Conservation (phyloP, 1,140 invertebrate genomes). For the Drosophila simulans region DNA sequence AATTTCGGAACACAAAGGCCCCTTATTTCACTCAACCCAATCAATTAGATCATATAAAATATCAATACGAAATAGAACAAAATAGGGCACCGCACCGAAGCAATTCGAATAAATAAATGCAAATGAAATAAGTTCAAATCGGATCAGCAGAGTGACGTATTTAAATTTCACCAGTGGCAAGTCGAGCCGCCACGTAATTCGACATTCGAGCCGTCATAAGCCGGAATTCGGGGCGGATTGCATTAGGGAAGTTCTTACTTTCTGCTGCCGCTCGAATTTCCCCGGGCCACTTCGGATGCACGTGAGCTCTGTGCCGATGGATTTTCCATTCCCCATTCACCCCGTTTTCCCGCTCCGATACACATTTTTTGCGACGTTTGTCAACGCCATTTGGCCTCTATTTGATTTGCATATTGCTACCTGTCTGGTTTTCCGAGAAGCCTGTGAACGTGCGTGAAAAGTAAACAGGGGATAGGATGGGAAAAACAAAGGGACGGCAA, state of each 20-base stretch:
- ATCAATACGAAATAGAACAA: slow-evolving; percentile 3
- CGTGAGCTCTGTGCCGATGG: slow-evolving; percentile 68
- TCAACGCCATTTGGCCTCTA: slow-evolving; percentile 46
- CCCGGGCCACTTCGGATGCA: slow-evolving; percentile 42
- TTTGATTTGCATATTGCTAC: slow-evolving; percentile 81
- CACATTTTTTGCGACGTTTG: slow-evolving; percentile 31
- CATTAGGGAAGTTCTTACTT: slow-evolving; percentile 49
- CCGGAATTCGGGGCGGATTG: slow-evolving; percentile 52
- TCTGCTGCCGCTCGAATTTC: slow-evolving; percentile 25
- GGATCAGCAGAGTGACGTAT: slow-evolving; percentile 23
- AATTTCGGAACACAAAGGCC: not conserved
- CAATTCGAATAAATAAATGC: slow-evolving; percentile 16
- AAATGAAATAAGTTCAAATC: slow-evolving; percentile 44
- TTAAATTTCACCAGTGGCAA: slow-evolving; percentile 35
- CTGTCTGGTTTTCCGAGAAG: slow-evolving; percentile 47
- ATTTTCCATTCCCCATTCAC: not conserved
- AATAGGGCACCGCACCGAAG: not conserved
- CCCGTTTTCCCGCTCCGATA: not conserved
- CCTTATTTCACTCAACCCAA: slow-evolving; percentile 7
- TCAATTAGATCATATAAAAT: not conserved
- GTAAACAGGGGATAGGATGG: slow-evolving; percentile 47
- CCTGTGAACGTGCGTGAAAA: slow-evolving; percentile 36
- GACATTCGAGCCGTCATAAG: slow-evolving; percentile 43
- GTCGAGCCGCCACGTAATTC: slow-evolving; percentile 24
- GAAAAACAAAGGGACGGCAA: slow-evolving; percentile 52